These are phyloP conservation scores for Leptinotarsa undecemlineata DNA, from an alignment of 1,140 invertebrate genomes.

Conservation along the genomic window DNA sequence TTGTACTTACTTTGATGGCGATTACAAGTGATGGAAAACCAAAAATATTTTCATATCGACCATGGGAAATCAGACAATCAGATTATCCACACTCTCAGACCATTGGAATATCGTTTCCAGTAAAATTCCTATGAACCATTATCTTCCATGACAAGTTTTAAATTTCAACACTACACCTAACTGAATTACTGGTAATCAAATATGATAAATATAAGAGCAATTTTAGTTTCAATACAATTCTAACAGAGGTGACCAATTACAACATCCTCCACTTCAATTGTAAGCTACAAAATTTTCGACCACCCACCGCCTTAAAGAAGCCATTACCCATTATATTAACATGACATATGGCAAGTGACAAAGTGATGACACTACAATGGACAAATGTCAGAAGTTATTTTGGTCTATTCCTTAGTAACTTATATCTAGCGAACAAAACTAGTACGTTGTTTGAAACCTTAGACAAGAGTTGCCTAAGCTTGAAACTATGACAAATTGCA, in stretches of 20 bases:
- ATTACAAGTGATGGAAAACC: neutral
- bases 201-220: neutral
- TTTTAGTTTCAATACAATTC: constrained; percentile 14
- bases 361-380: neutral
- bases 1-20: neutral
- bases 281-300: constrained; percentile 25
- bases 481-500: too few species aligned
- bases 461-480: too few species aligned
- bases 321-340: constrained; percentile 30
- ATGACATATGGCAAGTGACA: neutral
- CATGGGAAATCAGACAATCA: neutral
- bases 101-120: neutral
- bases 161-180: constrained; percentile 14
- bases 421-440: too few species aligned
- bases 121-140: constrained; percentile 15
- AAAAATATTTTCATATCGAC: constrained; percentile 8
- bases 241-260: constrained; percentile 18
- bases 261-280: constrained; percentile 18
- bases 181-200: neutral
- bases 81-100: neutral
- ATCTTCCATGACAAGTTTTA: constrained; percentile 23
- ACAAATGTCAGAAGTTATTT: too few species aligned
- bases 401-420: too few species aligned
- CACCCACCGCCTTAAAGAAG: constrained; percentile 34
- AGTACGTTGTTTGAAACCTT: too few species aligned